A percentile compares a stretch with the other conserved stretches of the same genome.
These are phyloP conservation scores for Apis laboriosa DNA, from an alignment of 1,140 invertebrate species.

Conservation along the genomic window DNA sequence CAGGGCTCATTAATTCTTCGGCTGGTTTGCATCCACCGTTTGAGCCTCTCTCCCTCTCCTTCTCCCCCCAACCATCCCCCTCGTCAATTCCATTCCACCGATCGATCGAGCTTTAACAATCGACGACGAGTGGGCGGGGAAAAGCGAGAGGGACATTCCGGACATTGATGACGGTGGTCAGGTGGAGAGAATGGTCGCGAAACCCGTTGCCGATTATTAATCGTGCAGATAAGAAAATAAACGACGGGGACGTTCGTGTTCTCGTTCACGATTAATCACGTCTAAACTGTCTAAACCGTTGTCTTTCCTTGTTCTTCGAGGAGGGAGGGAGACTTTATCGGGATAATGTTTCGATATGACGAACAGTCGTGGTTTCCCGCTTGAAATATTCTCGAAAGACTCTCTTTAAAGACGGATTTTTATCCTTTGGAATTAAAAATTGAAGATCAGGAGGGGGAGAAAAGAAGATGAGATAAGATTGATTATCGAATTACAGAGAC, in stretches of 20 bases:
- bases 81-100: not conserved
- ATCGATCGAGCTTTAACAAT: slow-evolving; percentile 27
- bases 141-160: too few species aligned
- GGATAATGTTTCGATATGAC: not conserved
- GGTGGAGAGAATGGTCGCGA: not conserved
- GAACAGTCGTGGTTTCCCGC: not conserved
- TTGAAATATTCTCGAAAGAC: too few species aligned
- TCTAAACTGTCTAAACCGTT: not conserved
- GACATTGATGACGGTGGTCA: too few species aligned
- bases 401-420: too few species aligned
- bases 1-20: slow-evolving; percentile 26
- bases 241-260: not conserved
- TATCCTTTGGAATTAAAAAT: too few species aligned
- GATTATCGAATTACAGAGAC: too few species aligned
- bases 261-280: slow-evolving; percentile 16
- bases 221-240: slow-evolving; percentile 14
- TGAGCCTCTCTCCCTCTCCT: not conserved
- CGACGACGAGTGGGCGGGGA: not conserved
- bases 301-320: not conserved
- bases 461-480: too few species aligned
- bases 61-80: not conserved
- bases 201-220: not conserved
- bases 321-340: not conserved
- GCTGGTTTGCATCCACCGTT: slow-evolving; percentile 1
- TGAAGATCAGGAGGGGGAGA: too few species aligned